Evolutionary conservation across 2,113 vertebrate genomes (phyloP).

Genomic region (Dipodomys merriami): DNA sequence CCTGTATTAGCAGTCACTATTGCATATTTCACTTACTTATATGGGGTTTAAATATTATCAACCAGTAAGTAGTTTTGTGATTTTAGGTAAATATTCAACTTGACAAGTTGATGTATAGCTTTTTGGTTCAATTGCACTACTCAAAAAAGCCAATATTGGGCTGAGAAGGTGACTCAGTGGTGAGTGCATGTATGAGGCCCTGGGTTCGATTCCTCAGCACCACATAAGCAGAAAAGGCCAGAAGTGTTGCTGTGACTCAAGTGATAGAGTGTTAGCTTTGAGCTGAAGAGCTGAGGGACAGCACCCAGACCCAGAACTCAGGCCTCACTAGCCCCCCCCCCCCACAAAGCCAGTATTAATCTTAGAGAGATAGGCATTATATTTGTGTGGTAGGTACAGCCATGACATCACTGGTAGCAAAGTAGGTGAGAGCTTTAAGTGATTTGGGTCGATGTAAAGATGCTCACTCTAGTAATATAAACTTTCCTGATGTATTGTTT

Average conservation of each 20-base stretch:
- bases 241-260: no score
- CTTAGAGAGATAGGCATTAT: background rate
- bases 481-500: constrained; percentile 53
- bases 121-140: background rate
- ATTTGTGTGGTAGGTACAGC: background rate
- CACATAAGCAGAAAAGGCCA: no score
- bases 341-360: background rate
- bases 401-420: background rate
- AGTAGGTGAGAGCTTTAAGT: constrained; percentile 44
- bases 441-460: constrained; percentile 34
- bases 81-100: background rate
- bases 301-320: no score
- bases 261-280: no score
- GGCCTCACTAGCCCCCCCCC: no score
- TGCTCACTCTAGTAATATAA: constrained; percentile 32
- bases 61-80: background rate
- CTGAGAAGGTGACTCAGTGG: no score
- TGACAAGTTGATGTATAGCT: background rate
- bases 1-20: background rate
- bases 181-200: no score
- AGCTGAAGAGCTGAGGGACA: no score
- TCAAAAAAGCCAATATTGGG: background rate
- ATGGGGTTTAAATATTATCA: background rate
- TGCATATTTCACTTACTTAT: background rate
- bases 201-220: no score